Conservation (phyloP, 1,140 invertebrate species). For the Drosophila busckii region DNA sequence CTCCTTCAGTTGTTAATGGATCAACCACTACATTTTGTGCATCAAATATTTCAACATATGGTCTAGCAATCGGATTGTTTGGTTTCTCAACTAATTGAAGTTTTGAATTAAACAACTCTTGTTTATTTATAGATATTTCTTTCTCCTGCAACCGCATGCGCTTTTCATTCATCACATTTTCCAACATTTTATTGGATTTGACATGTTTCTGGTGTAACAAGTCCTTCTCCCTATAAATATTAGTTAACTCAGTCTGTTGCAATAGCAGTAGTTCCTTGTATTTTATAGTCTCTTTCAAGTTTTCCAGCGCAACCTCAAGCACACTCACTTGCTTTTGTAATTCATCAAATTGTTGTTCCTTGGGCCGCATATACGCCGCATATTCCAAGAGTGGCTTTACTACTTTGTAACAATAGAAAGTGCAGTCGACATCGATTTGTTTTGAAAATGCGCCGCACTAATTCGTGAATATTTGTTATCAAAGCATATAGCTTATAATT, state of each 20-base stretch:
- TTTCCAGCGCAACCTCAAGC: not conserved
- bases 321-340: not conserved
- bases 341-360: slow-evolving; percentile 1
- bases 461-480: too few species aligned
- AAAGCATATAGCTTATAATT: too few species aligned
- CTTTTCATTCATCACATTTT: too few species aligned
- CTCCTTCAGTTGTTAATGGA: not conserved
- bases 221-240: slow-evolving; percentile 1
- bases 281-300: not conserved
- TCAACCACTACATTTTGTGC: too few species aligned
- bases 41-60: too few species aligned
- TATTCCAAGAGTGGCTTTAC: slow-evolving; percentile 14
- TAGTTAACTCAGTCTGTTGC: not conserved
- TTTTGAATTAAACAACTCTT: too few species aligned
- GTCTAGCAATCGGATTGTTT: too few species aligned
- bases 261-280: not conserved
- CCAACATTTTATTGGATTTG: too few species aligned
- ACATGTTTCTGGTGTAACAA: too few species aligned
- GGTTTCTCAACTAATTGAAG: too few species aligned
- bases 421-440: not conserved
- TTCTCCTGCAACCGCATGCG: too few species aligned
- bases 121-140: too few species aligned
- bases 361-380: not conserved
- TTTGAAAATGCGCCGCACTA: not conserved
- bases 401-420: slow-evolving; percentile 5